These are phyloP conservation scores for Zaprionus ornatus DNA, from an alignment of 1,140 invertebrate species.

Conservation along the genomic window DNA sequence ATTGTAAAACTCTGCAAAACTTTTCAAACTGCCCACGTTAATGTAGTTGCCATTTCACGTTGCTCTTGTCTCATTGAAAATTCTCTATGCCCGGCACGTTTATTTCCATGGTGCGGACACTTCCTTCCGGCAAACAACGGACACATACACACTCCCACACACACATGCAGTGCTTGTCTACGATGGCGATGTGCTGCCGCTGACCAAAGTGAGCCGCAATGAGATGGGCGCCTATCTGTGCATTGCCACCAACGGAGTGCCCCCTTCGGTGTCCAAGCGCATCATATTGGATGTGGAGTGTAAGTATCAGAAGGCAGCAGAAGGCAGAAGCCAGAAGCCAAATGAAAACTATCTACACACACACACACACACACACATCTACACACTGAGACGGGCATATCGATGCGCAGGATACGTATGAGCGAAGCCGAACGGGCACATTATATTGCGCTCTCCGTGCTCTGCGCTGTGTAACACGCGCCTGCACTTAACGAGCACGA, in stretches of 20 bases:
- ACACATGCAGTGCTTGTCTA: constrained; percentile 87
- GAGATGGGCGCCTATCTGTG: constrained; percentile 95
- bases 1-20: background rate
- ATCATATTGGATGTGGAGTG: constrained; percentile 95
- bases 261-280: constrained; percentile 94
- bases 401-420: background rate
- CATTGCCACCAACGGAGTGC: constrained; percentile 92
- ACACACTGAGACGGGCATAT: background rate
- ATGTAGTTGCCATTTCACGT: background rate
- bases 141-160: constrained; percentile 13
- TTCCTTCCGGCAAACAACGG: constrained; percentile 41
- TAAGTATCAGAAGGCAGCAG: constrained; percentile 85
- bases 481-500: constrained; percentile 67
- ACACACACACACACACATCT: background rate
- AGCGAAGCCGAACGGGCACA: constrained; percentile 12
- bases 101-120: constrained; percentile 59
- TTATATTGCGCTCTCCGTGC: constrained; percentile 54
- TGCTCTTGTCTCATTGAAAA: constrained; percentile 41
- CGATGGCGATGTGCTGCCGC: constrained; percentile 91
- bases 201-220: constrained; percentile 92
- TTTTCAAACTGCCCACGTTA: constrained; percentile 16
- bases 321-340: constrained; percentile 5
- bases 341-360: constrained; percentile 15
- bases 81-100: constrained; percentile 37
- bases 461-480: constrained; percentile 64